Conservation (phyloP, 2,888 invertebrate species). For the Melolontha melolontha region DNA sequence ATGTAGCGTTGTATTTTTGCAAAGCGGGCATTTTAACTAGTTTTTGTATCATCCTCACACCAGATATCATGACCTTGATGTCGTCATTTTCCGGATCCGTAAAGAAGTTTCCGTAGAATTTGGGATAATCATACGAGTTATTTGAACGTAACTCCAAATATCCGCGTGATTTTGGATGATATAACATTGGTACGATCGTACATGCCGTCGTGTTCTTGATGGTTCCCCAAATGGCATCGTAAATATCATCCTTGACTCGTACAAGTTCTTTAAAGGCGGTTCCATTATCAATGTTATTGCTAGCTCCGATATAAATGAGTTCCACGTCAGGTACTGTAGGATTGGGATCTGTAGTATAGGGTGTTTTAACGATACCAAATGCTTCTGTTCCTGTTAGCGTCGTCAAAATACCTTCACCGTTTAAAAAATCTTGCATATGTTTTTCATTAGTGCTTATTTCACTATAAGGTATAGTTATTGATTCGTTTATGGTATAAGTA, state of each 20-base stretch:
- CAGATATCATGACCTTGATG: conserved; percentile 58
- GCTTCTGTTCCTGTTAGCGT: conserved; percentile 71
- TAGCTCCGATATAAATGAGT: conserved; percentile 74
- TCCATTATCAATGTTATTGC: conserved; percentile 56
- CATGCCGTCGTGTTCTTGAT: conserved; percentile 64
- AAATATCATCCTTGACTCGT: conserved; percentile 70
- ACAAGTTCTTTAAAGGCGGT: conserved; percentile 63
- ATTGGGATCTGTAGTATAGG: conserved; percentile 67
- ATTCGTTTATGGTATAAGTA: conserved; percentile 62
- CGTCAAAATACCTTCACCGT: conserved; percentile 69
- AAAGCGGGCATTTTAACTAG: conserved; percentile 67
- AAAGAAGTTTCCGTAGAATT: conserved; percentile 84
- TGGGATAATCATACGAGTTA: conserved; percentile 78
- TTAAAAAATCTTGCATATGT: conserved; percentile 63
- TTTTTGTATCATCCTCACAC: conserved; percentile 67
- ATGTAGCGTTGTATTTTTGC: conserved; percentile 62
- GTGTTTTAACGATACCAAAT: conserved; percentile 71
- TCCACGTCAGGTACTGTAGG: conserved; percentile 77
- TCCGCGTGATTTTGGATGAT: conserved; percentile 80
- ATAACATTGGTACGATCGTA: conserved; percentile 74
- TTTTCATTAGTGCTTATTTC: conserved; percentile 56
- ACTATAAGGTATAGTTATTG: conserved; percentile 55
- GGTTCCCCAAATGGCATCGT: conserved; percentile 69
- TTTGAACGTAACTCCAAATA: conserved; percentile 74
- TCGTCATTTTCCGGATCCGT: conserved; percentile 68